phyloP scores from a whole-genome alignment of 2,888 invertebrate genomes.

The Parthenolecanium corni region DNA sequence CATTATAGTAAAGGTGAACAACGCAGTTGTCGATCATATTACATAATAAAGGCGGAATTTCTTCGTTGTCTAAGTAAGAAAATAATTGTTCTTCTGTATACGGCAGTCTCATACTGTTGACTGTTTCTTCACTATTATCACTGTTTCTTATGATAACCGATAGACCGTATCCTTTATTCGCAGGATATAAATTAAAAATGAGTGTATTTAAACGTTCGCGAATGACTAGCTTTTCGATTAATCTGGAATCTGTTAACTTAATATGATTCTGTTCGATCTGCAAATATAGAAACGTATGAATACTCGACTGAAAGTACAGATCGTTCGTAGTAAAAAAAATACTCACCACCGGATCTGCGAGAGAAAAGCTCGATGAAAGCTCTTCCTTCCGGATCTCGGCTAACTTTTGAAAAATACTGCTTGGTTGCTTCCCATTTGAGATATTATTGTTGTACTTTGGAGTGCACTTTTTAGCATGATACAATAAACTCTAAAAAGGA shows the following conservation, averaged over 20 bases:
- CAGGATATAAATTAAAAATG: constrained; percentile 81
- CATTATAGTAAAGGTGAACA: constrained; percentile 77
- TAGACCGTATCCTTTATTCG: constrained; percentile 80
- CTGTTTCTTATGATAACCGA: constrained; percentile 41
- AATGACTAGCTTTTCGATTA: constrained; percentile 73
- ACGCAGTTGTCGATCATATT: constrained; percentile 73
- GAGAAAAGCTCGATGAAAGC: constrained; percentile 13
- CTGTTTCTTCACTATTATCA: constrained; percentile 3
- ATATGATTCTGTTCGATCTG: constrained; percentile 39
- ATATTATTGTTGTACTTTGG: constrained; percentile 6
- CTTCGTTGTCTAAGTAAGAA: constrained; percentile 79
- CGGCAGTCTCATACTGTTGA: constrained; percentile 13
- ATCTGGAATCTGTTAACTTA: constrained; percentile 52
- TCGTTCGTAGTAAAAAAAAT: neutral
- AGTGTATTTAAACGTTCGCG: constrained; percentile 77
- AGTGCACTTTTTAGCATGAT: constrained; percentile 16
- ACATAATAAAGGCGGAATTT: constrained; percentile 74
- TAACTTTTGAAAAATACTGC: constrained; percentile 16
- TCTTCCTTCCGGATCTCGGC: constrained; percentile 26
- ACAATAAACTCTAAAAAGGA: constrained; percentile 17
- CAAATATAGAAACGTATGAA: constrained; percentile 34
- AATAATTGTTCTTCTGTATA: constrained; percentile 74
- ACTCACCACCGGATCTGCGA: constrained; percentile 16
- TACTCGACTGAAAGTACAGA: neutral
- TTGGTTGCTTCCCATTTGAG: constrained; percentile 7